Evolutionary conservation across 2,888 invertebrate genomes (phyloP).

Genomic region (Cancer borealis): DNA sequence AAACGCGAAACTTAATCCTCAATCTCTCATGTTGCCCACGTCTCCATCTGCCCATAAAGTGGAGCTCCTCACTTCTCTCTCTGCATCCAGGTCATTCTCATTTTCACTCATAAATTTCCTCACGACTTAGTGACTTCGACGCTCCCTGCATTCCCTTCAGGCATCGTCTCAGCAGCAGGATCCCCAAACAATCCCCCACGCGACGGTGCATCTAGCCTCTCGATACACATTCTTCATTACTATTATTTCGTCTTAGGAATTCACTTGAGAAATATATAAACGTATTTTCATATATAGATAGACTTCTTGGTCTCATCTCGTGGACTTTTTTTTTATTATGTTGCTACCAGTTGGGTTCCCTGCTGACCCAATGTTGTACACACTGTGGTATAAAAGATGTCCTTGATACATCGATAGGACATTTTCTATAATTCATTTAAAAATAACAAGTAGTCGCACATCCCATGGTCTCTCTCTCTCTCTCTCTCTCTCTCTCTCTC

Average conservation of each 20-base stretch:
- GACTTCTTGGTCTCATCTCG: too few relatives aligned
- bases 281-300: too few relatives aligned
- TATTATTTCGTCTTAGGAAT: not conserved
- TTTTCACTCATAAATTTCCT: not conserved
- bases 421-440: not conserved
- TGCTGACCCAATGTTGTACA: not conserved
- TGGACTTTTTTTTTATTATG: too few relatives aligned
- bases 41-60: not conserved
- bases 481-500: not conserved
- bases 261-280: too few relatives aligned
- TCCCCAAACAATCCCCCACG: not conserved
- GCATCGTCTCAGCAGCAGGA: not conserved
- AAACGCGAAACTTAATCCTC: not conserved
- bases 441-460: not conserved
- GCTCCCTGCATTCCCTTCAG: not conserved
- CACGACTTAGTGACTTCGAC: not conserved
- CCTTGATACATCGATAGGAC: not conserved
- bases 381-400: not conserved
- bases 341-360: too few relatives aligned
- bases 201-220: not conserved
- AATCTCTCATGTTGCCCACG: constrained; percentile 9
- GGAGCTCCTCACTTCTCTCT: not conserved
- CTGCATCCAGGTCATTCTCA: not conserved
- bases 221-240: not conserved
- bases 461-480: not conserved